A percentile compares a stretch with the other conserved stretches of the same genome.
phyloP scores from a whole-genome alignment of 92 coral and sea anemone genomes.

The Phenganax stokvisi region DNA sequence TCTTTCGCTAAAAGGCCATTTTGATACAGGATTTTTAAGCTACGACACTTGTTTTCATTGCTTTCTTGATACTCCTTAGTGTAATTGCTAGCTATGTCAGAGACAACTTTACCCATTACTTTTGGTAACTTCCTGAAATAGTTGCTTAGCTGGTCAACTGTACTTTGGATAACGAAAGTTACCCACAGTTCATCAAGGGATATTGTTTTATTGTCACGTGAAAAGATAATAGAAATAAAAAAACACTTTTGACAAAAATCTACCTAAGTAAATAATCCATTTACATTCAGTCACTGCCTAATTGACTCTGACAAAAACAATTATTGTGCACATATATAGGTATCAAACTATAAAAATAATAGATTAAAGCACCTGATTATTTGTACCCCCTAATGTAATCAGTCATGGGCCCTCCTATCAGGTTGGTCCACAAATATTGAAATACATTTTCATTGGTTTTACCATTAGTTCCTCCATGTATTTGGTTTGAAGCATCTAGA shows the following conservation, averaged over 20 bases:
- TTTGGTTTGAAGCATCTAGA: conserved; percentile 45
- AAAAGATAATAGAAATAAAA: not conserved
- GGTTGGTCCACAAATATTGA: no score
- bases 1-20: conserved; percentile 7
- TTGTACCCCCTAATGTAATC: no score
- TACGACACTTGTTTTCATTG: conserved; percentile 3
- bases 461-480: conserved; percentile 49
- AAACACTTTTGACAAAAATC: no score
- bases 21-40: conserved; percentile 12
- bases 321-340: no score
- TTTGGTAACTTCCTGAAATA: conserved; percentile 5
- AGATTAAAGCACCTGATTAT: no score
- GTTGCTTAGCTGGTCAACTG: not conserved
- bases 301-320: no score
- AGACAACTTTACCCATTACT: conserved; percentile 7
- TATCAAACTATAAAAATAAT: no score
- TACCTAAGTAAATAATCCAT: no score
- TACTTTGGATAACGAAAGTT: conserved; percentile 14
- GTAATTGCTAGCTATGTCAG: not conserved
- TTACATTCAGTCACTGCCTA: no score
- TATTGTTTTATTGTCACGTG: not conserved
- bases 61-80: conserved; percentile 10
- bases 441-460: not conserved
- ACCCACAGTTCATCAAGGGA: conserved; percentile 25
- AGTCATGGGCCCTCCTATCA: no score